Evolutionary conservation across 2,113 vertebrate genomes (phyloP).

Genomic region (Cromileptes altivelis): DNA sequence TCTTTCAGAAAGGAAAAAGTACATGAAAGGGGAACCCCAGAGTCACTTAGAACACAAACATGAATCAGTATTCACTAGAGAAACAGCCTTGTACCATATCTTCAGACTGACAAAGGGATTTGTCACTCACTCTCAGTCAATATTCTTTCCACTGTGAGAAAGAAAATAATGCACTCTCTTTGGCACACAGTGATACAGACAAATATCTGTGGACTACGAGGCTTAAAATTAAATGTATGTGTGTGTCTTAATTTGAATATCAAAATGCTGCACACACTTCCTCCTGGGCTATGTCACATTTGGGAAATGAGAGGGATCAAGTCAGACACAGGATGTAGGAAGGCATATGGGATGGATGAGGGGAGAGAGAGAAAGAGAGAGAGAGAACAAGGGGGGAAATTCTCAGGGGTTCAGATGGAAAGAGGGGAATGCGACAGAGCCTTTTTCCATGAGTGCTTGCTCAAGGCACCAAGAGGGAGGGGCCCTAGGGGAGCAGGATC

Average conservation of each 20-base stretch:
- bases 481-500: conserved; percentile 58
- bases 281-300: conserved; percentile 30
- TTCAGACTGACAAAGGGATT: conserved; percentile 34
- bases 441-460: conserved; percentile 81
- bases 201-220: not conserved
- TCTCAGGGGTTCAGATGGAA: conserved; percentile 71
- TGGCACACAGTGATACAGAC: conserved; percentile 30
- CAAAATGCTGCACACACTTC: conserved; percentile 18
- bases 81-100: conserved; percentile 35
- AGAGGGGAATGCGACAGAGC: conserved; percentile 73
- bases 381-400: conserved; percentile 22
- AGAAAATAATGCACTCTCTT: conserved; percentile 38
- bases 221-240: conserved; percentile 8
- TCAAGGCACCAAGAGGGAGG: conserved; percentile 81
- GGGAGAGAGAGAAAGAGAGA: conserved; percentile 3
- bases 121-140: conserved; percentile 3
- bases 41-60: conserved; percentile 18
- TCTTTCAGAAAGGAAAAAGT: conserved; percentile 23
- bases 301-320: conserved; percentile 39
- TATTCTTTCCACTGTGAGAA: conserved; percentile 13
- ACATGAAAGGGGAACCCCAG: conserved; percentile 51
- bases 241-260: conserved; percentile 16
- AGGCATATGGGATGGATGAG: conserved; percentile 29
- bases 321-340: conserved; percentile 27
- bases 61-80: conserved; percentile 23